Evolutionary conservation across 2,888 invertebrate species (phyloP), one percentile per base, ranked within the genome.

Genomic region (Tachina grossa): DNA sequence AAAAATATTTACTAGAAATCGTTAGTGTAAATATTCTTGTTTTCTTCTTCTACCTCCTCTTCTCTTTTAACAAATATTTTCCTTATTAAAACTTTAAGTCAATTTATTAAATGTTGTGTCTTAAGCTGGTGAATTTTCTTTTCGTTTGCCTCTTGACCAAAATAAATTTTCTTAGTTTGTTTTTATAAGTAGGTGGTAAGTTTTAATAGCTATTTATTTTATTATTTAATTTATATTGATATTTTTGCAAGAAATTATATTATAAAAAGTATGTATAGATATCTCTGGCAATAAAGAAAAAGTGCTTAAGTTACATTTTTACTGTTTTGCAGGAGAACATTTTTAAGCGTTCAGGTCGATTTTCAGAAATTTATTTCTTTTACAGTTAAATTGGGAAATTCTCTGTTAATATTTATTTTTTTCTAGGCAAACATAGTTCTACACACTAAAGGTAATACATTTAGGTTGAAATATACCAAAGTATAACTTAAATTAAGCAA

Each of bases 51-150:
- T 31, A 0, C 31, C 6, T 31, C 5, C 6, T 31, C 31, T 31
- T 6, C 31, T 31, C 43, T 49, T n/a, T 22, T 1, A 57, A 14
- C 6, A 31, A 10, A 61, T 51, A 66, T 45, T 81, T 74, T 72
- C 72, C 76, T 76, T 74, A 74, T 68, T 68, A 57, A 69, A 74
- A 78, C 74, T 85, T 78, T 57, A 85, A 78, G 63, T 68, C 43
- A 85, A 85, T 82, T 74, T 66, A 78, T 78, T 85, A 47, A 47
- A 31, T 79, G 57, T 61, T 22, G 9, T 66, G 39, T 63, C 11
- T 51, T 11, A 53, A 3, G 53, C 6, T 31, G 31, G 31, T 6
- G 6, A 31, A 31, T 31, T 31, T 31, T 31, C 31, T 31, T 31
- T 13, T 6, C 9, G 49, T 49, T 1, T 14, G 4, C 14, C 14